Evolutionary conservation across 2,888 invertebrate genomes (phyloP).

Genomic region (Sphaerophoria rueppellii): DNA sequence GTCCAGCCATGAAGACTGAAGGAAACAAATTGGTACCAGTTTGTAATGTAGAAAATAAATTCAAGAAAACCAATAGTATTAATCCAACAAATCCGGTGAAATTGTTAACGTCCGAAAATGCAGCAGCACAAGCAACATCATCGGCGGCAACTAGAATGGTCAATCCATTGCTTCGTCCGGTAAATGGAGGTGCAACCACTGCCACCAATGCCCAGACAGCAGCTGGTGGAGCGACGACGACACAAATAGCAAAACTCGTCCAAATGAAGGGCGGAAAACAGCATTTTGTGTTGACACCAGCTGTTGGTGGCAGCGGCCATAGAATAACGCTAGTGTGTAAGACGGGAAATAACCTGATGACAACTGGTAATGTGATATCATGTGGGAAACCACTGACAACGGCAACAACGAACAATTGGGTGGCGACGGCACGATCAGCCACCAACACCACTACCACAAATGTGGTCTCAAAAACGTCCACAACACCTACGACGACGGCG

Average conservation of each 20-base stretch:
- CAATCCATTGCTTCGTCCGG: slow-evolving; percentile 66
- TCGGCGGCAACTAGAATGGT: slow-evolving; percentile 42
- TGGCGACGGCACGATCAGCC: slow-evolving; percentile 32
- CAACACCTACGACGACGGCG: slow-evolving; percentile 62
- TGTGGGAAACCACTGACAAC: slow-evolving; percentile 64
- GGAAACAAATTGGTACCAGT: slow-evolving; percentile 81
- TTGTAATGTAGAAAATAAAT: slow-evolving; percentile 73
- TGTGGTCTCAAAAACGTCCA: slow-evolving; percentile 60
- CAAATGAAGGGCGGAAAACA: slow-evolving; percentile 88
- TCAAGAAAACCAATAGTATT: slow-evolving; percentile 74
- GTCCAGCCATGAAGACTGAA: slow-evolving; percentile 82
- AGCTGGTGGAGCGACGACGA: slow-evolving; percentile 44
- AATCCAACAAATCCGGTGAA: slow-evolving; percentile 72
- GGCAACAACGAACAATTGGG: slow-evolving; percentile 60
- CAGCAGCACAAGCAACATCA: slow-evolving; percentile 33
- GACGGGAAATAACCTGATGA: slow-evolving; percentile 76
- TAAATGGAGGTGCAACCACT: slow-evolving; percentile 59
- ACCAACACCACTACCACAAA: slow-evolving; percentile 25
- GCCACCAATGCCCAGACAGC: slow-evolving; percentile 29
- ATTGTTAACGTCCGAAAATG: slow-evolving; percentile 52
- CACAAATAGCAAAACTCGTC: slow-evolving; percentile 86
- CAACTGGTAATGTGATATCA: slow-evolving; percentile 70
- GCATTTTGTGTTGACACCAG: slow-evolving; percentile 86
- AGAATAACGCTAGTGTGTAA: slow-evolving; percentile 83
- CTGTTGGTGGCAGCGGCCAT: slow-evolving; percentile 83